These are phyloP conservation scores for Heliconius ismenius DNA, from an alignment of 2,888 invertebrate species.

Conservation along the genomic window DNA sequence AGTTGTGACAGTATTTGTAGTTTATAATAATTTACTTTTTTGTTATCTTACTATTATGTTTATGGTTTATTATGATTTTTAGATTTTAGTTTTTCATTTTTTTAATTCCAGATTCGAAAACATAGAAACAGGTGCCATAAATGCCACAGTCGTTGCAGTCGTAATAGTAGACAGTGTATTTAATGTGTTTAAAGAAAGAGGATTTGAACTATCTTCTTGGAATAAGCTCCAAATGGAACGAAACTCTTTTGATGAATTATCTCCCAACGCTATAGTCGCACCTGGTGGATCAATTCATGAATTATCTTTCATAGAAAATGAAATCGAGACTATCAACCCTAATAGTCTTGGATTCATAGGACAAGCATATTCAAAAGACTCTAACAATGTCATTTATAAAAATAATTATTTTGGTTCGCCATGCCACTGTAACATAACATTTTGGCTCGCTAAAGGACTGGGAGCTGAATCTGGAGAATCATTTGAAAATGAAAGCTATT, in stretches of 20 bases:
- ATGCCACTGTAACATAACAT: constrained; percentile 84
- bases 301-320: constrained; percentile 75
- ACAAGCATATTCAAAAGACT: constrained; percentile 68
- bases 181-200: constrained; percentile 78
- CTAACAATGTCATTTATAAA: constrained; percentile 75
- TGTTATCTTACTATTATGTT: background rate
- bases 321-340: constrained; percentile 68
- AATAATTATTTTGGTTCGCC: constrained; percentile 84
- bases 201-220: constrained; percentile 86
- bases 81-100: constrained; percentile 14
- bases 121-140: constrained; percentile 84
- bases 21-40: background rate
- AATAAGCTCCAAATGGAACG: constrained; percentile 83
- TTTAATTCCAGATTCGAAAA: constrained; percentile 82
- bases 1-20: constrained; percentile 36
- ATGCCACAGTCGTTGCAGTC: constrained; percentile 83
- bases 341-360: constrained; percentile 83
- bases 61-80: constrained; percentile 1
- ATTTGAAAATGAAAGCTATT: constrained; percentile 81
- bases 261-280: constrained; percentile 78
- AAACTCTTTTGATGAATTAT: constrained; percentile 84
- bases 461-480: constrained; percentile 65
- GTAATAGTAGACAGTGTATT: constrained; percentile 84
- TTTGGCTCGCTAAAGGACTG: constrained; percentile 80
- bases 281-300: constrained; percentile 81